phyloP scores from a whole-genome alignment of 2,113 vertebrate genomes.

The Gnathonemus longibarbis region DNA sequence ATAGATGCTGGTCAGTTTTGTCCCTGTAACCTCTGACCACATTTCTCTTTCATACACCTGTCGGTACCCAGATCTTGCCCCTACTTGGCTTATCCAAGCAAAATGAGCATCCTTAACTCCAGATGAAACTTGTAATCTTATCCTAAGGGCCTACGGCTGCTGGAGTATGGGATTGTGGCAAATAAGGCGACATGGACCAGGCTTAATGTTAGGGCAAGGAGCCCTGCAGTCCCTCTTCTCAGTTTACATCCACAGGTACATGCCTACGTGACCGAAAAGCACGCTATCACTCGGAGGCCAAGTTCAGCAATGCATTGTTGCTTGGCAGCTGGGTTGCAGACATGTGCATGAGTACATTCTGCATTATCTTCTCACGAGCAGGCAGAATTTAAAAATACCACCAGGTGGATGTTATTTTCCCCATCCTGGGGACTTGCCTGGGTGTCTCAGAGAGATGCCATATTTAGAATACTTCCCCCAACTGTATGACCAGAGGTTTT shows the following conservation, averaged over 20 bases:
- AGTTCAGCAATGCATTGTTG: background rate
- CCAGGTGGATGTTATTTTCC: background rate
- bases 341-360: background rate
- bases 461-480: conserved; percentile 11
- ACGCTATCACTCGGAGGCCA: background rate
- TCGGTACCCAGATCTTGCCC: background rate
- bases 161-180: background rate
- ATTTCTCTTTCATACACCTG: background rate
- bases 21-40: background rate
- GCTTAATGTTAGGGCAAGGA: background rate
- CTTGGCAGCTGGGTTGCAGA: background rate
- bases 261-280: background rate
- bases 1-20: background rate
- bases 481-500: background rate
- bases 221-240: background rate
- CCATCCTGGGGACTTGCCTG: background rate
- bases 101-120: conserved; percentile 4
- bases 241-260: background rate
- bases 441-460: background rate
- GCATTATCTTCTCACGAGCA: background rate
- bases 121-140: conserved; percentile 10
- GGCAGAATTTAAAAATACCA: background rate
- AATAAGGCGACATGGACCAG: background rate
- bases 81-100: background rate
- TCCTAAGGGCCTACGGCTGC: background rate